Conservation (phyloP, 1,140 invertebrate species). For the Aphidius ervi region DNA sequence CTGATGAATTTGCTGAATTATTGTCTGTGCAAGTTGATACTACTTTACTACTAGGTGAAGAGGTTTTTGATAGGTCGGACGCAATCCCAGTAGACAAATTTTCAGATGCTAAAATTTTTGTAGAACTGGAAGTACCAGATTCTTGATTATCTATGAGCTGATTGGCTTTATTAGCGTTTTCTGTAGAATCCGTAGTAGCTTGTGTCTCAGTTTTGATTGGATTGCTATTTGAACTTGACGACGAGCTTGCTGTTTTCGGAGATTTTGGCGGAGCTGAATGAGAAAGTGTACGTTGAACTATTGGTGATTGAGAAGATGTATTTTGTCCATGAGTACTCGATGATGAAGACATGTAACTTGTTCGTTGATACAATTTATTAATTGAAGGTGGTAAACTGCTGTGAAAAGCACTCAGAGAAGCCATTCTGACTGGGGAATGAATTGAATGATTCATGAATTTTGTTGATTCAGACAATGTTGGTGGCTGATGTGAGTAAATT, state of each 20-base stretch:
- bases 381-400: conserved; percentile 48
- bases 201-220: conserved; percentile 25
- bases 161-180: conserved; percentile 11
- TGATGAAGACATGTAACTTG: conserved; percentile 41
- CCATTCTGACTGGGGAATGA: conserved; percentile 41
- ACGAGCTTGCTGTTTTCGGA: conserved; percentile 34
- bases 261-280: conserved; percentile 38
- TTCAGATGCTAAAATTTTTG: too few species aligned
- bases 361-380: conserved; percentile 47
- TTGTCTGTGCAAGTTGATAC: too few species aligned
- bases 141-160: conserved; percentile 12
- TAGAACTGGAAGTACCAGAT: not conserved
- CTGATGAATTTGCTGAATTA: too few species aligned
- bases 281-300: conserved; percentile 48
- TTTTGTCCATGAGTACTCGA: conserved; percentile 29
- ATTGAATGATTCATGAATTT: conserved; percentile 42
- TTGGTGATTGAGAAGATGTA: conserved; percentile 30
- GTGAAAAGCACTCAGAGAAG: conserved; percentile 49
- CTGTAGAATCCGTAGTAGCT: not conserved
- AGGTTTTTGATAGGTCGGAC: not conserved
- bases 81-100: not conserved
- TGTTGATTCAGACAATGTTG: conserved; percentile 44
- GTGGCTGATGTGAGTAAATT: conserved; percentile 48
- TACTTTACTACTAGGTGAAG: too few species aligned
- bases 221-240: conserved; percentile 17